Conservation (phyloP, 1,140 invertebrate genomes). For the Cyphomyrmex costatus region DNA sequence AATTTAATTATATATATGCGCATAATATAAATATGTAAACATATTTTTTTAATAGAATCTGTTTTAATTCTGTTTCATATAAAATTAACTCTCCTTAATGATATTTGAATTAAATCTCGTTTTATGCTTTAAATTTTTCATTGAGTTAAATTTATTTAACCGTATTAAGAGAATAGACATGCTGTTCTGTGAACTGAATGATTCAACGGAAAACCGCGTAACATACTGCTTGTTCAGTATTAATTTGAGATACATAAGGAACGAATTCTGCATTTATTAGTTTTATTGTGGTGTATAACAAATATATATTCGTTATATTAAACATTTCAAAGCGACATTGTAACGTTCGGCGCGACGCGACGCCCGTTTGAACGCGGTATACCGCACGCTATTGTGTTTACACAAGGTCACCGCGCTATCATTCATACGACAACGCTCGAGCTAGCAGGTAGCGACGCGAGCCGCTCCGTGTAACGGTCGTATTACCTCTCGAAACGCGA, state of each 20-base stretch:
- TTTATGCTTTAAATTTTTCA: neutral
- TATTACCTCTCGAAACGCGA: slow-evolving; percentile 23
- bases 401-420: slow-evolving; percentile 11
- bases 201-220: neutral
- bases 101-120: neutral
- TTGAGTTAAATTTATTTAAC: neutral
- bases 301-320: neutral
- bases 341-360: neutral
- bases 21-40: neutral
- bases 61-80: neutral
- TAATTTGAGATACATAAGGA: neutral
- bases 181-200: neutral
- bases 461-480: neutral
- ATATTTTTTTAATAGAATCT: neutral
- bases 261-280: neutral
- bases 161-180: neutral
- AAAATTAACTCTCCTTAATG: neutral
- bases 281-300: slow-evolving; percentile 5
- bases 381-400: neutral
- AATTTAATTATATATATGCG: neutral
- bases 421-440: slow-evolving; percentile 4
- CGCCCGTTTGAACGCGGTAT: neutral
- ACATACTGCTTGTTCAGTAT: neutral
- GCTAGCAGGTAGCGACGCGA: neutral
- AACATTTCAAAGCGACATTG: neutral